Conservation (phyloP, 1,140 invertebrate species). For the Capitella teleta region DNA sequence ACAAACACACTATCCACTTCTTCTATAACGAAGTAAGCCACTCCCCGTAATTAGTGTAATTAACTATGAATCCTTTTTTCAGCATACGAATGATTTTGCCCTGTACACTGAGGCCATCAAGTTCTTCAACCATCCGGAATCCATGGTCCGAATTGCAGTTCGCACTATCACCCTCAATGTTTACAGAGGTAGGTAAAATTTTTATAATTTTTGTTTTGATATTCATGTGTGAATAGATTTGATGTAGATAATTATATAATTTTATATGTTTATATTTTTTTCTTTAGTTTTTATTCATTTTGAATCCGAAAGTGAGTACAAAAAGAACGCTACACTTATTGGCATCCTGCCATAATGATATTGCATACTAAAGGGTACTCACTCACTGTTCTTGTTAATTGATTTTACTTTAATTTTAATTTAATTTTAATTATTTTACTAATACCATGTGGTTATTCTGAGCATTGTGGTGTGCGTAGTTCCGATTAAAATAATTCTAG, state of each 20-base stretch:
- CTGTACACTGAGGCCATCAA: constrained; percentile 98
- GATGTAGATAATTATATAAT: not conserved
- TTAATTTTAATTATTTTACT: too few relatives aligned
- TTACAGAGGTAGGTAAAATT: constrained; percentile 50
- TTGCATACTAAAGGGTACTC: too few relatives aligned
- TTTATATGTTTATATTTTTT: not conserved
- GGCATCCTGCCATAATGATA: too few relatives aligned
- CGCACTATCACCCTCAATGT: constrained; percentile 94
- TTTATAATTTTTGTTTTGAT: not conserved
- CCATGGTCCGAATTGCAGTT: constrained; percentile 98
- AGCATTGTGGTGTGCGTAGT: too few relatives aligned
- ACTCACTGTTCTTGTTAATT: too few relatives aligned
- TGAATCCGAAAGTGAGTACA: too few relatives aligned
- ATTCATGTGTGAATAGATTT: not conserved
- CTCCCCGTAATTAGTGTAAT: not conserved
- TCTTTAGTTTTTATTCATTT: not conserved
- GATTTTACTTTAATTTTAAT: too few relatives aligned
- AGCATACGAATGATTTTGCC: constrained; percentile 98
- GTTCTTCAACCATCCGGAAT: constrained; percentile 97
- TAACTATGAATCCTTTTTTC: constrained; percentile 29
- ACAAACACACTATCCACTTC: constrained; percentile 97
- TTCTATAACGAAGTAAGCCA: constrained; percentile 94
- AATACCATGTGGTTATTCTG: too few relatives aligned
- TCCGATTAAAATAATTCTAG: too few relatives aligned
- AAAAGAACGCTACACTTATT: too few relatives aligned